Evolutionary conservation across 2,888 invertebrate species (phyloP).

Genomic region (Cosmopolites sordidus): DNA sequence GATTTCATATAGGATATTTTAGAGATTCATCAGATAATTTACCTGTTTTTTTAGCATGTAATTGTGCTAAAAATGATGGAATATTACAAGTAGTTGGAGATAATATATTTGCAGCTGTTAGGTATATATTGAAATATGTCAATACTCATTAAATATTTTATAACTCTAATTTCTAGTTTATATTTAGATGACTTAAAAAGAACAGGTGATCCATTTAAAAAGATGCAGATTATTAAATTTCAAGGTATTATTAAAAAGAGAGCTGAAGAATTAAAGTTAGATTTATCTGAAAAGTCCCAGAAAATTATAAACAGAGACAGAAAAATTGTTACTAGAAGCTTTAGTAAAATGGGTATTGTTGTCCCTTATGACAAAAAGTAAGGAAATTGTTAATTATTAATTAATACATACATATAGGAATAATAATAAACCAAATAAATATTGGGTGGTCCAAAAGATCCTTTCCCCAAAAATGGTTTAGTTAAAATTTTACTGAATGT

Average conservation of each 20-base stretch:
- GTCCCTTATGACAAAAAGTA: slow-evolving; percentile 76
- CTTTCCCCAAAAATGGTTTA: no score
- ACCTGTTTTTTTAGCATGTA: slow-evolving; percentile 75
- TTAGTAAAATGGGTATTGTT: slow-evolving; percentile 78
- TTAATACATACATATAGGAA: no score
- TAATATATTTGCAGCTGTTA: slow-evolving; percentile 75
- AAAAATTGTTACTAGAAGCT: slow-evolving; percentile 64
- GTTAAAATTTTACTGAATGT: no score
- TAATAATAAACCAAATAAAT: no score
- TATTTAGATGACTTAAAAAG: slow-evolving; percentile 57
- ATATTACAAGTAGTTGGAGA: slow-evolving; percentile 67
- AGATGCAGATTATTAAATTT: slow-evolving; percentile 55
- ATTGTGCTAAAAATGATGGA: slow-evolving; percentile 64
- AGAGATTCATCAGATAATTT: slow-evolving; percentile 73
- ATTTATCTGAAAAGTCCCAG: slow-evolving; percentile 55
- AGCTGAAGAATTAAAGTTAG: slow-evolving; percentile 58
- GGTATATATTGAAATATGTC: no score
- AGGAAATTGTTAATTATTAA: slow-evolving; percentile 17
- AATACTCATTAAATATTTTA: background rate
- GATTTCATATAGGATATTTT: slow-evolving; percentile 86
- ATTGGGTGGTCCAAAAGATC: no score
- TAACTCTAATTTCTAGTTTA: slow-evolving; percentile 38
- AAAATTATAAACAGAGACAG: slow-evolving; percentile 60
- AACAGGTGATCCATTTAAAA: slow-evolving; percentile 60
- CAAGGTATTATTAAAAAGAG: slow-evolving; percentile 60